Evolutionary conservation across 1,140 invertebrate genomes (phyloP), one percentile per base, ranked within the genome.

Genomic region (Panagrolaimus sp.): DNA sequence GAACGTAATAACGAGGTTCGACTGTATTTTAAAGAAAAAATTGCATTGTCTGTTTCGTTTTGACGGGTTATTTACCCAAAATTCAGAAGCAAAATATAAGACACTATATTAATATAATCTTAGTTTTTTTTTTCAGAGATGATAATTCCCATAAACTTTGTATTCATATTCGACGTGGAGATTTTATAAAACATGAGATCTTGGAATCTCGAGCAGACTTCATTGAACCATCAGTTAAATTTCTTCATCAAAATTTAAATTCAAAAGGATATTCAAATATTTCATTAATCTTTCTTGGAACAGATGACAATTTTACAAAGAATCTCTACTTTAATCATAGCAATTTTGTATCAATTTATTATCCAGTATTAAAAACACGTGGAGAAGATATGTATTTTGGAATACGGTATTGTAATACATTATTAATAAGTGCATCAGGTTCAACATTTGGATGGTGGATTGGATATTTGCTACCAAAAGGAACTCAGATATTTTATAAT

Each of bases 391-490:
- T 51, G 48, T 16, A 16, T 51, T 51, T 51, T 51, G 48, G 48
- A 0, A 0, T 25, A 20, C 16, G 16, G 16, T 51, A 51, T 51
- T 51, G 48, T 51, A 14, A 51, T 51, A 20, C 48, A 7, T 51
- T 51, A 8, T 25, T 51, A 0, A 51, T 51, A 0, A 20, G 16
- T 5, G 48, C 48, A 7, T 51, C 48, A 20, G 48, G 48, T 8
- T 51, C 48, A 25, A 51, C 48, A 8, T 51, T 51, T 25, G 48
- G 9, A 5, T 51, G 48, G 48, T 51, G 48, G 48, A 51, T 51
- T 16, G 48, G 16, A 8, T 51, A 51, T 25, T 25, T 51, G 16
- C 8, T 16, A 13, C 16, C 16, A 8, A 8, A 16, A 1, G 25
- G 16, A 5, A 51, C 25, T 8, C 5, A 16, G 13, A 14, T 51